phyloP scores from a whole-genome alignment of 2,797 vertebrate genomes.

The Bradypodion pumilum region DNA sequence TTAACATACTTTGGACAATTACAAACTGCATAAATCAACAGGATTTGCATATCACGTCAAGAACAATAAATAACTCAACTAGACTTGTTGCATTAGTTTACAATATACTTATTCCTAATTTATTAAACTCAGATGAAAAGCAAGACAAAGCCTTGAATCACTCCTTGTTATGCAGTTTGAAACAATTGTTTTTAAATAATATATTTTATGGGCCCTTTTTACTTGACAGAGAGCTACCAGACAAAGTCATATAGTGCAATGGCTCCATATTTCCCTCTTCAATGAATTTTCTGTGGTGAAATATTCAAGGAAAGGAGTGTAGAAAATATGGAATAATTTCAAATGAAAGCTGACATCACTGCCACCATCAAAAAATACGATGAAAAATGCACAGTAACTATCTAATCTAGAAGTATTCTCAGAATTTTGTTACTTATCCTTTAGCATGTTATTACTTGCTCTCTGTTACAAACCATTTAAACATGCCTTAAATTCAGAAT shows the following conservation, averaged over 20 bases:
- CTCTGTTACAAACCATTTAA: background rate
- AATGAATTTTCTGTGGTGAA: background rate
- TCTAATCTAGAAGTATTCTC: background rate
- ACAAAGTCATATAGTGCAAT: no score
- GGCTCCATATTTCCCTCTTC: background rate
- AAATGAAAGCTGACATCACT: background rate
- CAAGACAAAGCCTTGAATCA: background rate
- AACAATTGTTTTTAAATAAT: background rate
- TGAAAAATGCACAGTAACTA: background rate
- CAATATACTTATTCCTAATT: constrained; percentile 4
- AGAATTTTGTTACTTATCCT: background rate
- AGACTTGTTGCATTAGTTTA: background rate
- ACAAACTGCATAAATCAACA: constrained; percentile 26
- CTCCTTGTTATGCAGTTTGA: background rate
- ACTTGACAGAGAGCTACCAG: background rate
- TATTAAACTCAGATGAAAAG: background rate
- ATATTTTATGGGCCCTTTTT: background rate
- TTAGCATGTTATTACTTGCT: background rate
- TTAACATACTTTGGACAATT: constrained; percentile 33
- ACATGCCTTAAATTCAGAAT: background rate
- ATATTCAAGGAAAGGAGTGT: background rate
- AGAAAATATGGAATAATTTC: background rate
- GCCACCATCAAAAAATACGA: background rate
- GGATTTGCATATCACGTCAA: constrained; percentile 23
- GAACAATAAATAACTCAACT: background rate